Evolutionary conservation across 2,113 vertebrate genomes (phyloP).

Genomic region (Callaeas wilsoni): DNA sequence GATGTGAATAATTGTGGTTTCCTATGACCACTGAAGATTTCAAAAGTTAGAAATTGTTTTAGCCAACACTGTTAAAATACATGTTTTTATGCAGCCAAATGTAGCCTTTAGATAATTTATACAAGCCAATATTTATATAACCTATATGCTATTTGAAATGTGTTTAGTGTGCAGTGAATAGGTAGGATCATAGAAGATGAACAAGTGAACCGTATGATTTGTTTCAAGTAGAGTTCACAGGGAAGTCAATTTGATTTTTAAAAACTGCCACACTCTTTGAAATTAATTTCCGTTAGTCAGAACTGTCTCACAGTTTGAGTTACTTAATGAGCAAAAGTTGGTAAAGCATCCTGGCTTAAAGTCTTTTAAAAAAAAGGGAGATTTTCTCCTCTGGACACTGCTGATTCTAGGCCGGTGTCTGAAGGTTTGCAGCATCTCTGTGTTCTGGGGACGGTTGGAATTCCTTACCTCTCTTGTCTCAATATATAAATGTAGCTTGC

Average conservation of each 20-base stretch:
- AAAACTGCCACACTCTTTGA: neutral
- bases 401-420: neutral
- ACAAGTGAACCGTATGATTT: neutral
- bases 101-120: neutral
- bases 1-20: neutral
- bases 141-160: neutral
- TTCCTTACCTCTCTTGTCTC: neutral
- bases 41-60: neutral
- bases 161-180: neutral
- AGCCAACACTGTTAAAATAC: neutral
- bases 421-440: neutral
- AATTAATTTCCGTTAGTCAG: neutral
- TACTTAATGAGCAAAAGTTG: neutral
- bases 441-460: neutral
- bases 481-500: constrained; percentile 78
- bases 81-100: neutral
- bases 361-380: neutral
- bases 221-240: neutral
- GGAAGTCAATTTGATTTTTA: neutral
- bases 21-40: neutral
- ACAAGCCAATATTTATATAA: neutral
- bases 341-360: neutral
- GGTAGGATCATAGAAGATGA: neutral
- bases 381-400: neutral
- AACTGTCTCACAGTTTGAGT: neutral